Evolutionary conservation across 2,888 invertebrate species (phyloP).

Genomic region (Synergus gifuensis): DNA sequence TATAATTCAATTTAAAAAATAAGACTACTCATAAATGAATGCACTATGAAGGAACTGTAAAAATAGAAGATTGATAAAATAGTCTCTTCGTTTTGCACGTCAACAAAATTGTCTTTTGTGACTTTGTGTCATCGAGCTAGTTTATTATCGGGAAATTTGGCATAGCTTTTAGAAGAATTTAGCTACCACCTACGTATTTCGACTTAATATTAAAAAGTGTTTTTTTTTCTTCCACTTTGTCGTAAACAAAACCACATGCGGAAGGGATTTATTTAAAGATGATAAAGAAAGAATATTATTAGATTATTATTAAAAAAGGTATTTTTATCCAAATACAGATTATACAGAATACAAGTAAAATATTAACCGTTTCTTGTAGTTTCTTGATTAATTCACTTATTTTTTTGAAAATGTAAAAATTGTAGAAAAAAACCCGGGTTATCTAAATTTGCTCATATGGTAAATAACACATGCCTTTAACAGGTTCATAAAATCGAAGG

Average conservation of each 20-base stretch:
- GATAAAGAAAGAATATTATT: neutral
- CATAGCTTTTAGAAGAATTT: neutral
- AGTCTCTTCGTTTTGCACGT: neutral
- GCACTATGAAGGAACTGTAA: neutral
- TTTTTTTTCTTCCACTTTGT: neutral
- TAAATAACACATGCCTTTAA: no score
- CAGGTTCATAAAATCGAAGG: no score
- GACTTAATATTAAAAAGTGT: neutral
- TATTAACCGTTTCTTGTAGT: no score
- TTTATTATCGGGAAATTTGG: conserved; percentile 3
- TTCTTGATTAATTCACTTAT: no score
- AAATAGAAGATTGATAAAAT: neutral
- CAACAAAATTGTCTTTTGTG: neutral
- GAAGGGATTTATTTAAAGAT: neutral
- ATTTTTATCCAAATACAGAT: no score
- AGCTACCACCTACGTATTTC: conserved; percentile 3
- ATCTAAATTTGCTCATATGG: no score
- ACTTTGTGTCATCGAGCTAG: neutral
- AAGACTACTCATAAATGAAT: neutral
- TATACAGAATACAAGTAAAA: no score
- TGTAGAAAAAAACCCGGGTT: no score
- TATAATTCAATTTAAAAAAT: no score
- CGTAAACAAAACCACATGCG: neutral
- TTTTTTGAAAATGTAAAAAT: no score
- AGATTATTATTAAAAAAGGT: no score